A percentile compares a stretch with the other conserved stretches of the same genome.
Evolutionary conservation across 2,888 invertebrate species (phyloP).

Genomic region (Cephus spinipes): DNA sequence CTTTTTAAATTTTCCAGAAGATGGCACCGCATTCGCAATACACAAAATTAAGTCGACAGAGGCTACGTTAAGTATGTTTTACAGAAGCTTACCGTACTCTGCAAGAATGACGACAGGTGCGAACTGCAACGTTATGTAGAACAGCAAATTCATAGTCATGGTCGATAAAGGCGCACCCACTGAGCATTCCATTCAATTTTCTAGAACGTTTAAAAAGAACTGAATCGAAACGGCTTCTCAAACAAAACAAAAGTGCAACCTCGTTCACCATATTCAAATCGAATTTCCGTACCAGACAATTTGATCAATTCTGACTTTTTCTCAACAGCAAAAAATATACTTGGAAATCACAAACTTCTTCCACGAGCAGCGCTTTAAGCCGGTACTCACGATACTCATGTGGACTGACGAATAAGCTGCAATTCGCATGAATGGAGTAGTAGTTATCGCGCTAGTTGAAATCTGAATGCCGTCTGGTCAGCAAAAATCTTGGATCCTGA

Average conservation of each 20-base stretch:
- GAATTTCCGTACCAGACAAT: not conserved
- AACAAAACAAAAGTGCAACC: not conserved
- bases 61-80: not conserved
- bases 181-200: not conserved
- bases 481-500: not conserved
- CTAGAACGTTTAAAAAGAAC: not conserved
- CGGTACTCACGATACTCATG: not conserved
- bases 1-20: not conserved
- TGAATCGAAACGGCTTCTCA: not conserved
- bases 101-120: conserved; percentile 10
- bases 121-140: conserved; percentile 21
- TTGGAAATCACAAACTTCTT: not conserved
- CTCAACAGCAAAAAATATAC: not conserved
- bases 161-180: conserved; percentile 13
- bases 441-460: not conserved
- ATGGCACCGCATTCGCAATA: not conserved
- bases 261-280: not conserved
- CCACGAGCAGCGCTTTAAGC: not conserved
- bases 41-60: not conserved
- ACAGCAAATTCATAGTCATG: conserved; percentile 33
- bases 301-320: not conserved
- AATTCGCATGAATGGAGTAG: not conserved
- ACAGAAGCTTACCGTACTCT: conserved; percentile 29
- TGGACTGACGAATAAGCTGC: not conserved
- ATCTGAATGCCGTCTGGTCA: not conserved